Conservation (phyloP, 2,888 invertebrate genomes). For the Mycalesis mineus region DNA sequence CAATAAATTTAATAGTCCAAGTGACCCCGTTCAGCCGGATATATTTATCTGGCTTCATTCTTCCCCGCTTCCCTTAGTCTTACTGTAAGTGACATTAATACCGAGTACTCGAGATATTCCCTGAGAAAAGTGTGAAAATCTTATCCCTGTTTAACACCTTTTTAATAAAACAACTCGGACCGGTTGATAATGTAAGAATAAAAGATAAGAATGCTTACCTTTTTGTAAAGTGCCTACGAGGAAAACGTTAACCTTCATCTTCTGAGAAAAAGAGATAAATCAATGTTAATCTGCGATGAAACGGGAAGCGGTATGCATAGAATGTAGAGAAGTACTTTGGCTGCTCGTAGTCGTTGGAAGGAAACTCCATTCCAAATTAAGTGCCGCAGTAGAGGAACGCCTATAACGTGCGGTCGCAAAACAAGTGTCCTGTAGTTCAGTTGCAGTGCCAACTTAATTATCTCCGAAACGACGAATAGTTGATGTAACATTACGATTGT, state of each 20-base stretch:
- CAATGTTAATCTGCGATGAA: no score
- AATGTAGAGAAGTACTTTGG: neutral
- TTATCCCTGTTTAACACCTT: neutral
- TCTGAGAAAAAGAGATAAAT: no score
- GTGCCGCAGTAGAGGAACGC: neutral
- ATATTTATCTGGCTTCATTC: constrained; percentile 20
- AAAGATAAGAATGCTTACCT: neutral
- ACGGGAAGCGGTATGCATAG: neutral
- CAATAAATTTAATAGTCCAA: constrained; percentile 19
- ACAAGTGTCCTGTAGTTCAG: neutral
- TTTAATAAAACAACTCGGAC: neutral
- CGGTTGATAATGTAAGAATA: neutral
- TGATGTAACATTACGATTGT: neutral
- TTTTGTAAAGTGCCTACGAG: neutral
- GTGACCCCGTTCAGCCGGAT: constrained; percentile 13
- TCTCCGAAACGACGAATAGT: neutral
- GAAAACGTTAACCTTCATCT: neutral
- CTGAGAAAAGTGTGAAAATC: neutral
- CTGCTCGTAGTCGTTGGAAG: neutral
- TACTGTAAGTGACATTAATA: constrained; percentile 15
- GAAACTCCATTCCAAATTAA: neutral
- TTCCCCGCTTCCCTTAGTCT: constrained; percentile 12
- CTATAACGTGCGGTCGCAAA: neutral
- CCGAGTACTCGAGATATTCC: constrained; percentile 1
- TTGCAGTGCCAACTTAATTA: neutral